Evolutionary conservation across 2,888 invertebrate genomes (phyloP), one percentile per base, ranked within the genome.

Genomic region (Lottia gigantea): DNA sequence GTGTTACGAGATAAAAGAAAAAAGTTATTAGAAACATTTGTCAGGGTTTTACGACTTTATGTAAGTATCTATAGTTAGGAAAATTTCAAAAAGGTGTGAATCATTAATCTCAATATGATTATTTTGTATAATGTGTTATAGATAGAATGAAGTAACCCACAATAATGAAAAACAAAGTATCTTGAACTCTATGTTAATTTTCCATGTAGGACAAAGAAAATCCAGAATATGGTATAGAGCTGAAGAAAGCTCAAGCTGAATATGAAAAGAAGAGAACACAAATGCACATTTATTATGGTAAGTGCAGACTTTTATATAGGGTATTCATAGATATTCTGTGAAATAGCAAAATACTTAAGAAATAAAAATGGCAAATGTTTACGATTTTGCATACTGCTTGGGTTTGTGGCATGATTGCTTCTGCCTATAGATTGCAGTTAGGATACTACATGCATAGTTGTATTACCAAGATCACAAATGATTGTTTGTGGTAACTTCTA

Each of bases 1-100:
- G 98, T 98, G 0, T 90, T 98, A 66, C 95, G 96, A 88, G 98
- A 98, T 85, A 98, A 98, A 89, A 91, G 98, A 75, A 96, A 96
- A 88, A 98, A 98, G 88, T 90, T 98, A 49, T 93, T 94, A 88
- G 98, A 98, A 88, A 98, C 98, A 1, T 93, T 97, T 89, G 96
- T 97, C 80, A 92, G 97, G 84, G 96, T 98, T 49, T 92, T 96
- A 87, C 93, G 95, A 89, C 94, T 97, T 91, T 97, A 97, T 93
- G 96, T 96, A 83, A 88, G 89, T 87, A 19, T 45, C 25, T n/a
- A 14, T 55, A 64, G 16, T 12, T 64, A 62, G 31, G 19, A 23
- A 25, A 40, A 62, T n/a, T n/a, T 45, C 23, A 11, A 15, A 16
- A 46, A 11, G 31, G 6, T 67, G n/a, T 16, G 15, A 55, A 31